Conservation (phyloP, 2,797 vertebrate genomes). For the Heterohyrax brucei region DNA sequence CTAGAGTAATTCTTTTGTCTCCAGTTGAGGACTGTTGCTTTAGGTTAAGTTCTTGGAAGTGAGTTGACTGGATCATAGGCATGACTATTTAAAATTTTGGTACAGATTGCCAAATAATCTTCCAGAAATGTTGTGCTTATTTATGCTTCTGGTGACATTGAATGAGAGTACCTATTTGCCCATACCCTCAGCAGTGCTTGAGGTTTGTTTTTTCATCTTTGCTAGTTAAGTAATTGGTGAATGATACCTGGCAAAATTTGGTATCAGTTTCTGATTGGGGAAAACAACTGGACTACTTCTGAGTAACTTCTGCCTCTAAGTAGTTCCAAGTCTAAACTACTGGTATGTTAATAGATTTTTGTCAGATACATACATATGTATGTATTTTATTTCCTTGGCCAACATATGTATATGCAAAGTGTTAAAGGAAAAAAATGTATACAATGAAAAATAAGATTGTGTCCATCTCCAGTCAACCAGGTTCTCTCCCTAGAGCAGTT, state of each 20-base stretch:
- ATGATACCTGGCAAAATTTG: neutral
- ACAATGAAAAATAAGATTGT: slow-evolving; percentile 3
- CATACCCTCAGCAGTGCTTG: neutral
- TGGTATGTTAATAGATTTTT: neutral
- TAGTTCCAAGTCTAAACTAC: neutral
- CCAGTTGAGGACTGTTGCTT: neutral
- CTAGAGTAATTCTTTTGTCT: neutral
- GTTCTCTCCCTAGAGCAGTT: neutral
- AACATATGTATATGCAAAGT: neutral
- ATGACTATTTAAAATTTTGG: neutral
- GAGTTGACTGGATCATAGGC: neutral
- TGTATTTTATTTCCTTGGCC: neutral
- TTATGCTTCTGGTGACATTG: neutral
- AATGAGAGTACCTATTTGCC: neutral
- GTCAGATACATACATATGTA: neutral
- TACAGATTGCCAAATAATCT: neutral
- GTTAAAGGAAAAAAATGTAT: neutral
- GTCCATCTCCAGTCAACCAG: neutral
- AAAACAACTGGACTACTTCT: slow-evolving; percentile 14
- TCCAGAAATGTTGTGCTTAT: neutral
- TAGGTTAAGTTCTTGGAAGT: neutral
- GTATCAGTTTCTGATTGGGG: slow-evolving; percentile 8
- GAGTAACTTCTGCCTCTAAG: neutral
- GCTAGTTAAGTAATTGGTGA: neutral
- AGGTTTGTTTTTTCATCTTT: slow-evolving; percentile 29